These are phyloP conservation scores for Accipiter cooperii DNA, from an alignment of 2,113 vertebrate species.

Conservation along the genomic window DNA sequence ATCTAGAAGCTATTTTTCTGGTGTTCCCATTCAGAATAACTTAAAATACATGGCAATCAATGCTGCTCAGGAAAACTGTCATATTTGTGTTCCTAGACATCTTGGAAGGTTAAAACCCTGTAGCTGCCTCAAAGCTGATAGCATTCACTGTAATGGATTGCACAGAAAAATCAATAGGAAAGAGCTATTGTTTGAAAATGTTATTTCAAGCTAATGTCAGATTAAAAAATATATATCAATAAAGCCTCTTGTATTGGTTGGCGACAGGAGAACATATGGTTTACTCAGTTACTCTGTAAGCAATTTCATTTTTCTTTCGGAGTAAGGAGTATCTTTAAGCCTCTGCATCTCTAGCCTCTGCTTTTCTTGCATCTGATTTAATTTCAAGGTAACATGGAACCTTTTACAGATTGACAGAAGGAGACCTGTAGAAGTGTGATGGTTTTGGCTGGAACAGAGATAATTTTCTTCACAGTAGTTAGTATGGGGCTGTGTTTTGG, in stretches of 20 bases:
- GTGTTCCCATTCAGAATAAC: constrained; percentile 2
- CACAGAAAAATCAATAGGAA: constrained; percentile 11
- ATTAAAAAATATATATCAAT: background rate
- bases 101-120: background rate
- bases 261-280: background rate
- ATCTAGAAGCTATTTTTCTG: constrained; percentile 3
- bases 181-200: background rate
- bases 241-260: background rate
- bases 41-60: background rate
- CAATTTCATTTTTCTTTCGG: background rate
- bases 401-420: background rate
- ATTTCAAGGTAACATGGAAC: background rate
- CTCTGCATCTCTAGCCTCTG: background rate
- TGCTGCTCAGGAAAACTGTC: background rate
- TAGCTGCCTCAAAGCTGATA: background rate
- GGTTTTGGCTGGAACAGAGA: no score
- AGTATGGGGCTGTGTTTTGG: no score
- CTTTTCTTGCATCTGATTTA: background rate
- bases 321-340: background rate
- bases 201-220: constrained; percentile 12
- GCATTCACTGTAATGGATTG: background rate
- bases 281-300: background rate
- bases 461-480: no score
- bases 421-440: background rate
- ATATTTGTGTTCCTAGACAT: background rate